Percentiles rank a stretch among this genome's conserved stretches.
phyloP scores from a whole-genome alignment of 2,888 invertebrate genomes.

The Aricia artaxerxes region DNA sequence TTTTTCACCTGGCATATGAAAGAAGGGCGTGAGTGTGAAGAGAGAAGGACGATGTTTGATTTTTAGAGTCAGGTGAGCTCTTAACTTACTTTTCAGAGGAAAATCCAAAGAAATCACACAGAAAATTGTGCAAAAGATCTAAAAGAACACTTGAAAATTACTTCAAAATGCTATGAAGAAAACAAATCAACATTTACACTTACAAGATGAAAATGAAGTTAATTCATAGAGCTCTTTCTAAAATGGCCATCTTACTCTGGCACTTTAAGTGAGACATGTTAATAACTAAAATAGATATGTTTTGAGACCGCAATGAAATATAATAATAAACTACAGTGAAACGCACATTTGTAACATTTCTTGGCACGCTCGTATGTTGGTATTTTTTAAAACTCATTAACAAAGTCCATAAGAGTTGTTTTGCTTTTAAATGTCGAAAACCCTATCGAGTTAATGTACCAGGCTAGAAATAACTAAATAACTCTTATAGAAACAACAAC shows the following conservation, averaged over 20 bases:
- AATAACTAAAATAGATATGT: slow-evolving; percentile 62
- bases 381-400: slow-evolving; percentile 25
- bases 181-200: neutral
- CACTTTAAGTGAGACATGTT: slow-evolving; percentile 66
- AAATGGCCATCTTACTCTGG: slow-evolving; percentile 47
- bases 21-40: too few relatives aligned
- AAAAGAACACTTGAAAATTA: too few relatives aligned
- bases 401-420: neutral
- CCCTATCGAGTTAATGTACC: neutral
- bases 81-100: too few relatives aligned
- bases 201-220: neutral
- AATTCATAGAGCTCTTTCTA: slow-evolving; percentile 42
- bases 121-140: too few relatives aligned
- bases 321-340: slow-evolving; percentile 29
- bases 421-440: slow-evolving; percentile 9
- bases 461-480: neutral
- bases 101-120: neutral
- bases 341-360: slow-evolving; percentile 26
- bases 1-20: too few relatives aligned
- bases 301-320: slow-evolving; percentile 48
- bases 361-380: slow-evolving; percentile 3
- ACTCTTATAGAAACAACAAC: neutral
- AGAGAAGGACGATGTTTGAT: too few relatives aligned
- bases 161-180: too few relatives aligned
- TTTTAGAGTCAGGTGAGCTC: too few relatives aligned